Evolutionary conservation across 2,888 invertebrate genomes (phyloP), one percentile per base, ranked within the genome.

Genomic region (Pristionchus exspectatus): DNA sequence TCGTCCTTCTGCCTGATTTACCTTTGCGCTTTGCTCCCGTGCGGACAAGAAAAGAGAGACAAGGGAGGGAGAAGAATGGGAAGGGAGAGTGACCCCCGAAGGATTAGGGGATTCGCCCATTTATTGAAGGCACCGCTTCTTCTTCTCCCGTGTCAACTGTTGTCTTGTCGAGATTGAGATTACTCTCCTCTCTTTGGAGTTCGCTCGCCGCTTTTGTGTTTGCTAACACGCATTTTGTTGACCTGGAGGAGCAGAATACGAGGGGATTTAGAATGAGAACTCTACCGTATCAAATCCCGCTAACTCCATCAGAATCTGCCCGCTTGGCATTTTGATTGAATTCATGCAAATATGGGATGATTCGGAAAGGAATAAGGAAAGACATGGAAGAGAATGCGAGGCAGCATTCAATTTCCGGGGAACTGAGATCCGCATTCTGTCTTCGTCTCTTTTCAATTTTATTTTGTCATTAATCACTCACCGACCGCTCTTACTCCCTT

Each of bases 91-190:
- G 84, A 59, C 81, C 50, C 81, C 81, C 2, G 21, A 10, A 16
- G 84, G 59, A 59, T 59, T 59, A 59, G 33, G 30, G 18, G 18
- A 81, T 18, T 56, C 83, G n/a, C n/a, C 27, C 84, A 33, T 38
- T 59, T 84, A n/a, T 33, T 38, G 59, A 54, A 63, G 24, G 77
- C 50, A 10, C 44, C 44, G 81, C 38, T 59, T 84, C 84, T 59
- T 84, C 84, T 84, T 30, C 81, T 33, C 81, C 54, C 74, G 74
- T 81, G 81, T 81, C 81, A 81, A 81, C 81, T 81, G 81, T 81
- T 81, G 81, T 81, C 50, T 54, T 77, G 69, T 33, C 27, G 72
- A 77, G 81, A 81, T 81, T 74, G 74, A 81, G 81, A 81, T 81
- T 74, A 74, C 74, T 63, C 72, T 50, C 16, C 54, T 81, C 27